Conservation (phyloP, 2,888 invertebrate genomes). For the Synergus umbraculus region DNA sequence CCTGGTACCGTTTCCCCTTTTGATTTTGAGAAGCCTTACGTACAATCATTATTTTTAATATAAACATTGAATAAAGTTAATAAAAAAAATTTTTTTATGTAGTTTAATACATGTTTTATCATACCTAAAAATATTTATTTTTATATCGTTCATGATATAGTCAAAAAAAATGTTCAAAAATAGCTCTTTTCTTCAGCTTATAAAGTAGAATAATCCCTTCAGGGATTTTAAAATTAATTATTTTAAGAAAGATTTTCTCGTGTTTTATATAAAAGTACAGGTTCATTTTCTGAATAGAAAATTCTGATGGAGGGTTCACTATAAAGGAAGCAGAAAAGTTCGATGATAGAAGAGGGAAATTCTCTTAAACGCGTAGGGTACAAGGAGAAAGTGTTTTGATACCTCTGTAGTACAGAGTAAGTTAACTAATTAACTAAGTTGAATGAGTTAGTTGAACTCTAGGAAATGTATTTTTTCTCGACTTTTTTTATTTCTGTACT, state of each 20-base stretch:
- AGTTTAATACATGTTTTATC: no score
- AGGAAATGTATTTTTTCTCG: not conserved
- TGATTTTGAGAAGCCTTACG: no score
- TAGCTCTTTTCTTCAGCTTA: no score
- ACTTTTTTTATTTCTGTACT: not conserved
- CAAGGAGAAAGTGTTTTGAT: not conserved
- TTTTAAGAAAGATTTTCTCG: not conserved
- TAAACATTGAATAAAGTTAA: no score
- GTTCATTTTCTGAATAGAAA: not conserved
- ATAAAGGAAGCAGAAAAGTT: slow-evolving; percentile 12
- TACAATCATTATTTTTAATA: no score
- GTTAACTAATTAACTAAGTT: slow-evolving; percentile 28
- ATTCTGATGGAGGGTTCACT: not conserved
- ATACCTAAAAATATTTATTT: no score
- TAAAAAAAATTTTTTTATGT: no score
- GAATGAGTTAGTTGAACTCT: slow-evolving; percentile 4
- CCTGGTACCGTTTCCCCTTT: no score
- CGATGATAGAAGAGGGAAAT: not conserved
- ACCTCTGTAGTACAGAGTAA: not conserved
- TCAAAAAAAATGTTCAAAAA: no score
- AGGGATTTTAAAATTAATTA: not conserved
- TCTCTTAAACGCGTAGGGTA: no score
- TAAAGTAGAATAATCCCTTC: no score
- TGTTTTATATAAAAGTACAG: not conserved
- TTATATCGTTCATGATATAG: no score